phyloP scores from a whole-genome alignment of 1,140 invertebrate genomes.

The Reticulitermes speratus region DNA sequence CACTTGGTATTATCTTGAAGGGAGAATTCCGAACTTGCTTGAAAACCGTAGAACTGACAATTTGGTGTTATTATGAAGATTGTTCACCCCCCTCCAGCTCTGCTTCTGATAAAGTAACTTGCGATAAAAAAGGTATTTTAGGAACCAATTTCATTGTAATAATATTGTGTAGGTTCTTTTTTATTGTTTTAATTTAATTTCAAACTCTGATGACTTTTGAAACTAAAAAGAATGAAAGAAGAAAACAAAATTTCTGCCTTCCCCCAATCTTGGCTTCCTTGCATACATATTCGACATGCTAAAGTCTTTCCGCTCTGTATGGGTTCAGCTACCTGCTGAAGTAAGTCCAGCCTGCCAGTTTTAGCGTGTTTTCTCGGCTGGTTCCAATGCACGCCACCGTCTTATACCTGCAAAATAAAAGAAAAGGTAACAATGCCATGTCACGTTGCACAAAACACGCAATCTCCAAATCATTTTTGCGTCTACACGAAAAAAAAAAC shows the following conservation, averaged over 20 bases:
- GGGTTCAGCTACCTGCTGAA: not conserved
- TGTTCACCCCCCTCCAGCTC: no score
- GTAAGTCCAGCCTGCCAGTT: not conserved
- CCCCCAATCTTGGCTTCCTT: not conserved
- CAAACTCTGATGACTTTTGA: not conserved
- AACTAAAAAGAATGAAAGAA: not conserved
- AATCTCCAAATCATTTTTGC: conserved; percentile 2
- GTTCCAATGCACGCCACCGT: not conserved
- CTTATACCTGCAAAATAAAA: conserved; percentile 12
- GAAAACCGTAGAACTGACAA: no score
- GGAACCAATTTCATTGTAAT: no score
- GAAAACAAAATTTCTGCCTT: not conserved
- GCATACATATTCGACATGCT: not conserved
- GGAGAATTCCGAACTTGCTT: no score
- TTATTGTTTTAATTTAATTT: not conserved
- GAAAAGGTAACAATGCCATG: conserved; percentile 6
- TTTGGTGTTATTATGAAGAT: no score
- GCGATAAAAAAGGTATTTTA: no score
- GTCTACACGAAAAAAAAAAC: not conserved
- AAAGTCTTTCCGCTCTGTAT: not conserved
- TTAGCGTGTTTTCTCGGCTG: not conserved
- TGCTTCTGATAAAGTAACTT: no score
- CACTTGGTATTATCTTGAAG: no score
- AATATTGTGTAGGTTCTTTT: no score
- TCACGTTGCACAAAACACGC: not conserved